Base-by-base conservation (phyloP, 1,140 invertebrate genomes). In the Drosophila carrolli region DNA sequence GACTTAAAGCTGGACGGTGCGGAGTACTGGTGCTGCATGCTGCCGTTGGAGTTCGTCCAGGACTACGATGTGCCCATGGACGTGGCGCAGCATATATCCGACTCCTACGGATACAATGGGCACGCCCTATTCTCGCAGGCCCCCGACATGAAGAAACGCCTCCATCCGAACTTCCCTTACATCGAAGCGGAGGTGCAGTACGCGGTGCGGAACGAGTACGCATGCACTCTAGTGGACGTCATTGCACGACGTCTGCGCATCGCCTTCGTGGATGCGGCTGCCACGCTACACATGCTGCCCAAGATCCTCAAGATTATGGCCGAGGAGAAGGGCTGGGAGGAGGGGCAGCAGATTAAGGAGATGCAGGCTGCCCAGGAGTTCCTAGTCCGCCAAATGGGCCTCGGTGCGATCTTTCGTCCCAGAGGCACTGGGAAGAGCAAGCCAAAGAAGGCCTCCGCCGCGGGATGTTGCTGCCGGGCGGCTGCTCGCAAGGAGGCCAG, bases 81-180 rank as follows among this genome's bases (percentile, higher is more conserved):
- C 27, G 66, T 88, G 48, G 84, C 84, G 0, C 72, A 89, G 13
- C 84, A 88, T 58, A 65, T 88, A 5, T 50, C 80, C 32, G 80
- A 84, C 0, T 59, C 73, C 1, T 88, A 88, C 14, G 84, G 84
- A 16, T 56, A 46, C 48, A 89, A 88, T 48, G 77, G 80, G 0
- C 53, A 54, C 5, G 23, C 54, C 0, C 11, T 88, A 23, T 54
- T 86, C 0, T 14, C 27, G 0, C 35, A 46, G 6, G 51, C 23
- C 1, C 23, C 23, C 0, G n/a, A 58, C 10, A 8, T 50, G 1
- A 48, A 38, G 7, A 41, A 55, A 3, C 58, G 84, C 0, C 38
- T 88, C 9, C 80, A 84, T 23, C 73, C 72, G 0, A 47, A 63
- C 6, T 89, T 75, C 11, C 84, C 84, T 0, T 89, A 89, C 47